Evolutionary conservation across 1,140 invertebrate genomes (phyloP).

Genomic region (Druon quercuslanigerum): DNA sequence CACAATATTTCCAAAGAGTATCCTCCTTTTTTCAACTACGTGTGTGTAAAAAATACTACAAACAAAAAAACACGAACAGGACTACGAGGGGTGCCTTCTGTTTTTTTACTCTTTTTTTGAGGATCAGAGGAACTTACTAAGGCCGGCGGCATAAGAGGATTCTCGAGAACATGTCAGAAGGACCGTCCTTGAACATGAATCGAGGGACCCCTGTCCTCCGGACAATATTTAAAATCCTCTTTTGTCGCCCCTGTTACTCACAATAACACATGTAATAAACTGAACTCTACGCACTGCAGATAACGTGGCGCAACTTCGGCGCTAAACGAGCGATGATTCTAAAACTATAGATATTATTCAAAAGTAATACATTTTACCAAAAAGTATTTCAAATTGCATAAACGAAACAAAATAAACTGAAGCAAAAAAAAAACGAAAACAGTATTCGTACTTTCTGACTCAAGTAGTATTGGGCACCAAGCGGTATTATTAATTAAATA

Average conservation of each 20-base stretch:
- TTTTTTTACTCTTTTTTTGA: conserved; percentile 58
- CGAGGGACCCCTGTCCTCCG: not conserved
- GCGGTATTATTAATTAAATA: conserved; percentile 12
- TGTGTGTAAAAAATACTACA: conserved; percentile 46
- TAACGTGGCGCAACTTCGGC: conserved; percentile 72
- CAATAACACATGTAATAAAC: conserved; percentile 58
- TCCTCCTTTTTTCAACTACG: conserved; percentile 56
- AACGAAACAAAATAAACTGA: conserved; percentile 23
- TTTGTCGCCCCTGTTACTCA: conserved; percentile 56
- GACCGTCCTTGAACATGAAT: not conserved
- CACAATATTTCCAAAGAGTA: conserved; percentile 42
- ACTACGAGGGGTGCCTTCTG: conserved; percentile 67
- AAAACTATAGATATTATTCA: conserved; percentile 14
- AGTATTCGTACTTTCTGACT: conserved; percentile 8
- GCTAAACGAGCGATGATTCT: conserved; percentile 34
- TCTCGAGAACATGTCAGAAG: conserved; percentile 8
- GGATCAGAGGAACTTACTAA: conserved; percentile 58
- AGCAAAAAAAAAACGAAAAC: conserved; percentile 13
- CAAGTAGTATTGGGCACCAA: conserved; percentile 24
- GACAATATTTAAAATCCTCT: conserved; percentile 40
- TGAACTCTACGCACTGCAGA: conserved; percentile 66
- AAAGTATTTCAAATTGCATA: conserved; percentile 4
- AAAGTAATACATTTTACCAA: conserved; percentile 1
- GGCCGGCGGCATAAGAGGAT: conserved; percentile 49
- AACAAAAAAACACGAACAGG: conserved; percentile 64